These are phyloP conservation scores for Cheilosia variabilis DNA, from an alignment of 2,888 invertebrate genomes.

Conservation along the genomic window DNA sequence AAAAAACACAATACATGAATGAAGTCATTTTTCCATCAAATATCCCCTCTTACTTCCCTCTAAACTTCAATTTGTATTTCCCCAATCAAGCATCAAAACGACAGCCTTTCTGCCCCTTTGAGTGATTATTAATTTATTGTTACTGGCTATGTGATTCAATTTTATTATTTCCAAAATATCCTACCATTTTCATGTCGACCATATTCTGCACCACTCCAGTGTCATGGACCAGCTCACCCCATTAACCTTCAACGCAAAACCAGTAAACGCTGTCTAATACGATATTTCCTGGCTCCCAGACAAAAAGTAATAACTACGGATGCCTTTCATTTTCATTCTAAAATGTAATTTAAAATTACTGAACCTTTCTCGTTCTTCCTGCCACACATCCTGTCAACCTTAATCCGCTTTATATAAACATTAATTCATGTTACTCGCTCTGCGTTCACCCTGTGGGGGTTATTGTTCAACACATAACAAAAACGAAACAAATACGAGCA, in stretches of 20 bases:
- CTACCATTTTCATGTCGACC: slow-evolving; percentile 38
- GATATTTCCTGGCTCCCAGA: not conserved
- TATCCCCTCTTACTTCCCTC: too few relatives aligned
- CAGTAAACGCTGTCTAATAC: slow-evolving; percentile 30
- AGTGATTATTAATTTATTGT: slow-evolving; percentile 5
- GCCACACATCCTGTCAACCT: slow-evolving; percentile 69
- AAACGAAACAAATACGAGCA: slow-evolving; percentile 13
- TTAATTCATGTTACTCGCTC: slow-evolving; percentile 52
- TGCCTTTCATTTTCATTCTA: slow-evolving; percentile 49
- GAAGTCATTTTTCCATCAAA: too few relatives aligned
- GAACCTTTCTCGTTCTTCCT: slow-evolving; percentile 48
- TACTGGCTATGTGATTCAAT: not conserved
- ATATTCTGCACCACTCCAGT: slow-evolving; percentile 5
- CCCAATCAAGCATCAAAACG: not conserved
- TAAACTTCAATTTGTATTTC: not conserved
- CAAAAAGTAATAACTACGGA: slow-evolving; percentile 54
- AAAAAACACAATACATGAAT: too few relatives aligned
- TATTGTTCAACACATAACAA: slow-evolving; percentile 30
- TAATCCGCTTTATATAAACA: slow-evolving; percentile 69
- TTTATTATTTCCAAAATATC: slow-evolving; percentile 23
- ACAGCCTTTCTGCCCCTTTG: not conserved
- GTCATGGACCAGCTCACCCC: not conserved
- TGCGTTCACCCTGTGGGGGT: slow-evolving; percentile 26
- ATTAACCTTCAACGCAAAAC: slow-evolving; percentile 1
- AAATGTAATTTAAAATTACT: slow-evolving; percentile 71